These are phyloP conservation scores for Steinernema hermaphroditum DNA, from an alignment of 2,888 invertebrate species.

Conservation along the genomic window DNA sequence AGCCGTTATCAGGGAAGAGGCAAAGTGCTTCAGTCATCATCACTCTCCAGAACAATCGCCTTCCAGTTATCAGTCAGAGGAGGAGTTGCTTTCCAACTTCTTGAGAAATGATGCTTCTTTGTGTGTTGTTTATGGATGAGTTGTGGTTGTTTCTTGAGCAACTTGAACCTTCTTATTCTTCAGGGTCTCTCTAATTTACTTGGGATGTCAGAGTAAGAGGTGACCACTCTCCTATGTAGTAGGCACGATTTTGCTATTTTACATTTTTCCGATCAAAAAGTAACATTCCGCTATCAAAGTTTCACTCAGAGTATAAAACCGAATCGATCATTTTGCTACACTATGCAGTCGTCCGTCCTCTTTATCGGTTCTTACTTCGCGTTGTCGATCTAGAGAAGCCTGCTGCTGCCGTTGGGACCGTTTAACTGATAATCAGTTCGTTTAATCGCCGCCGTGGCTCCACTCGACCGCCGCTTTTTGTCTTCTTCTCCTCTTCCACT, in stretches of 20 bases:
- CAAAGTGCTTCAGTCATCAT: not conserved
- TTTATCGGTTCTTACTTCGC: not conserved
- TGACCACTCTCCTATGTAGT: too few species aligned
- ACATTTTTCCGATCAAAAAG: too few species aligned
- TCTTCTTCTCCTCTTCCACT: not conserved
- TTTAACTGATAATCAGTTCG: slow-evolving; percentile 25
- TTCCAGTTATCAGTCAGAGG: not conserved
- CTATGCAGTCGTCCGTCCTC: slow-evolving; percentile 15
- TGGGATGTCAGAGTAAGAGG: too few species aligned
- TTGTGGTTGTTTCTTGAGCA: too few species aligned
- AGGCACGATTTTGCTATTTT: too few species aligned
- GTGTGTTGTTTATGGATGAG: too few species aligned
- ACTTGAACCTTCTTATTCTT: too few species aligned
- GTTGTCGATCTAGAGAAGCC: slow-evolving; percentile 24
- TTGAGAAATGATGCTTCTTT: too few species aligned
- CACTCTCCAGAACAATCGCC: not conserved
- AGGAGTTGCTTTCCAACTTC: not conserved
- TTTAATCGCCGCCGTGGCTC: slow-evolving; percentile 1
- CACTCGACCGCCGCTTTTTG: not conserved
- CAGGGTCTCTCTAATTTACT: too few species aligned
- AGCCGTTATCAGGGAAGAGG: not conserved
- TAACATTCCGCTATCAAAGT: too few species aligned
- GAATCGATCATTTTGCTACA: slow-evolving; percentile 9
- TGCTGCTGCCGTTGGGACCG: slow-evolving; percentile 9
- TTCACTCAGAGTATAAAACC: not conserved